Evolutionary conservation across 2,888 invertebrate genomes (phyloP).

Genomic region (Liodrosophila aerea): DNA sequence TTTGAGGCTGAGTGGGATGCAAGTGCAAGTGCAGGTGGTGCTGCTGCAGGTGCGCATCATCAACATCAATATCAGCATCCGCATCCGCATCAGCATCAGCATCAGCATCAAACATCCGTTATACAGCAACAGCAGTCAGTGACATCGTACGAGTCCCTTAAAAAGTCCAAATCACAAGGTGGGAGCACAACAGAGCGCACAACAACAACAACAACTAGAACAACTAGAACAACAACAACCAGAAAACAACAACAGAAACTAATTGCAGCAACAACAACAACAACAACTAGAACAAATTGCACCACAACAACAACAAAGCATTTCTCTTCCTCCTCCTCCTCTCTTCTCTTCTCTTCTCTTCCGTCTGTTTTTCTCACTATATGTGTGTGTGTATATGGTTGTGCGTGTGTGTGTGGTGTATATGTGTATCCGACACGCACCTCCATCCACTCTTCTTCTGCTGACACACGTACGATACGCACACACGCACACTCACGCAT

Average conservation of each 20-base stretch:
- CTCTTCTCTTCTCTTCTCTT: background rate
- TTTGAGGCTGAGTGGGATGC: slow-evolving; percentile 52
- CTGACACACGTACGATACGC: too few relatives aligned
- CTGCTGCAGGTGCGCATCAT: slow-evolving; percentile 62
- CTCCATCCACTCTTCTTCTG: too few relatives aligned
- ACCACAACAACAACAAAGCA: slow-evolving; percentile 22
- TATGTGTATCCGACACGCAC: too few relatives aligned
- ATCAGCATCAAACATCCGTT: slow-evolving; percentile 60
- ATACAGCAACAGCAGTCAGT: slow-evolving; percentile 71
- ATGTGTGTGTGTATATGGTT: too few relatives aligned
- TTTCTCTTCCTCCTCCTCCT: background rate
- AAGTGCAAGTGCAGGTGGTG: slow-evolving; percentile 32
- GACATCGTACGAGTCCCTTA: slow-evolving; percentile 85
- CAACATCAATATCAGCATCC: slow-evolving; percentile 33
- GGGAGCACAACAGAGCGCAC: slow-evolving; percentile 84
- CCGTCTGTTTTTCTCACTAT: too few relatives aligned
- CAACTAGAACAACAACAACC: slow-evolving; percentile 26
- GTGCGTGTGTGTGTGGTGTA: too few relatives aligned
- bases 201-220: slow-evolving; percentile 26
- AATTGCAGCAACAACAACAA: slow-evolving; percentile 22
- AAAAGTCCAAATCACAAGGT: slow-evolving; percentile 97
- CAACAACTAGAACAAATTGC: slow-evolving; percentile 28
- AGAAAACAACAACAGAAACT: slow-evolving; percentile 27
- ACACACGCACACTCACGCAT: too few relatives aligned
- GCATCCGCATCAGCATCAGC: slow-evolving; percentile 58